A percentile compares a stretch with the other conserved stretches of the same genome.
Evolutionary conservation across 2,888 invertebrate genomes (phyloP).

Genomic region (Xylocampa areola): DNA sequence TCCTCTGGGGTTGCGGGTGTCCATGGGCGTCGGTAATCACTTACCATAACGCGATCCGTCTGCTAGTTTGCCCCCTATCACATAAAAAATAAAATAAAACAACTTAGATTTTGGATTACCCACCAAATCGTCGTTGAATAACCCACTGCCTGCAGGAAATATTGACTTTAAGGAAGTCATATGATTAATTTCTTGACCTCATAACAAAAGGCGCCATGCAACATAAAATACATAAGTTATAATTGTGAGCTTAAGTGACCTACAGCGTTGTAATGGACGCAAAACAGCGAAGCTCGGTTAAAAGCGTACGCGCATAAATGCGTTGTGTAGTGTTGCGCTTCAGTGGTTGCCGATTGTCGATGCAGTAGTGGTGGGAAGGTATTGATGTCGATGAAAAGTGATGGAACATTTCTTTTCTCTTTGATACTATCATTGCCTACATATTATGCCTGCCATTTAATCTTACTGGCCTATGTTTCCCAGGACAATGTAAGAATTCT

Average conservation of each 20-base stretch:
- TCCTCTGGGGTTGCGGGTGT: too few relatives aligned
- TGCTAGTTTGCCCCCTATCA: too few relatives aligned
- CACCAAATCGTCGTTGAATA: too few relatives aligned
- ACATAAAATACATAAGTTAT: slow-evolving; percentile 30
- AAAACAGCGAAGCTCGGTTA: slow-evolving; percentile 61
- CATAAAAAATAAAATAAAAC: too few relatives aligned
- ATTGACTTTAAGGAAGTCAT: background rate
- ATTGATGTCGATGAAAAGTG: slow-evolving; percentile 19
- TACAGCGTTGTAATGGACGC: slow-evolving; percentile 60
- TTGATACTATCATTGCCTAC: too few relatives aligned
- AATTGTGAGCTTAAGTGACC: slow-evolving; percentile 51
- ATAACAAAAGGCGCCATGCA: slow-evolving; percentile 22
- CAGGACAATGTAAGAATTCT: too few relatives aligned
- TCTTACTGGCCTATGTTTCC: too few relatives aligned
- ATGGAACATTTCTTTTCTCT: too few relatives aligned
- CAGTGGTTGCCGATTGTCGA: slow-evolving; percentile 55
- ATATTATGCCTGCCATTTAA: too few relatives aligned
- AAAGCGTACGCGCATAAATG: slow-evolving; percentile 63
- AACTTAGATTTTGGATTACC: too few relatives aligned
- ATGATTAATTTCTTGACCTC: background rate
- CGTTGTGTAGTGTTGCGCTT: slow-evolving; percentile 51
- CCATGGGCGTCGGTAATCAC: too few relatives aligned
- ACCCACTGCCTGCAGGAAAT: background rate
- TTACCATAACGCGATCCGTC: too few relatives aligned
- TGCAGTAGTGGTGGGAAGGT: slow-evolving; percentile 36